Evolutionary conservation across 1,140 invertebrate genomes (phyloP), one percentile per base, ranked within the genome.

Genomic region (Heliconius himera): DNA sequence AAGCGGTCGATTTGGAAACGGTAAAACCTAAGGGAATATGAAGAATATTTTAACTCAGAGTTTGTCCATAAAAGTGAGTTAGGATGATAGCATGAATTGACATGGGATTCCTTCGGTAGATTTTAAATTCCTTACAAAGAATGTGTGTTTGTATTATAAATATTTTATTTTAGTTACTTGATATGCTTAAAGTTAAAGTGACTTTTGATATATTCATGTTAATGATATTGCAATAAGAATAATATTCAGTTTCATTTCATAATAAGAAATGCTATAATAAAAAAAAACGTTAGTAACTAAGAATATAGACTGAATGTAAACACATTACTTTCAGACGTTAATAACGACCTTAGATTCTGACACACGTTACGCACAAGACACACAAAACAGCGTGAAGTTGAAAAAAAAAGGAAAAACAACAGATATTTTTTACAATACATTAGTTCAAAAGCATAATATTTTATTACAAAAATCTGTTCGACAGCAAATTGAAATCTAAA

Each of bases 1-100:
- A 79, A 54, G 60, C 54, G 20, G 56, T 73, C 60, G 20, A 74
- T 79, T 79, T 75, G 46, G n/a, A 29, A 54, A 70, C 78, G 72
- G 26, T 33, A 54, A 75, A 26, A 51, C 46, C 46, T 71, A 54
- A 38, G 73, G 56, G 73, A 79, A 22, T 75, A 60, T 66, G 29
- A 78, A 29, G 41, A 77, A 22, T 76, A 70, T 51, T 77, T 77
- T 77, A 54, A 36, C 36, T 70, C 49, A 0, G 22, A 77, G 66
- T 22, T 71, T 36, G 76, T 76, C 33, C 51, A 76, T 77, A 77
- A 71, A 71, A 72, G 29, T 60, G 54, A 60, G 26, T 54, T 49
- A 76, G 36, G 75, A 76, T 70, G 75, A 76, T 76, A 77, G 60
- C 70, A 51, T 16, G 26, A 76, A 76, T 20, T 77, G 49, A 77